phyloP scores from a whole-genome alignment of 2,888 invertebrate genomes.

The Acanthoscelides obtectus region DNA sequence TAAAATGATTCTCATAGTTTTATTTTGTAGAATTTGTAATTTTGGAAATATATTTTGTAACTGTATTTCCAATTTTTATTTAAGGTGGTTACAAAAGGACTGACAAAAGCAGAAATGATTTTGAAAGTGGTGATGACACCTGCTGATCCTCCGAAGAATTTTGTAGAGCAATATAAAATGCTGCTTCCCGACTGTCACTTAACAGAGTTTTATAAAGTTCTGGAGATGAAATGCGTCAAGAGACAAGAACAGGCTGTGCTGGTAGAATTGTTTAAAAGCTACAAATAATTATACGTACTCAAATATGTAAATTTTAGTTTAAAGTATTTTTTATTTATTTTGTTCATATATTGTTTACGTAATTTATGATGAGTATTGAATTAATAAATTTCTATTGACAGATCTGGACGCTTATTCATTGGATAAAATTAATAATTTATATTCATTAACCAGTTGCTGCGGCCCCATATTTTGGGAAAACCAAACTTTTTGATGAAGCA shows the following conservation, averaged over 20 bases:
- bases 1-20: too few relatives aligned
- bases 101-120: constrained; percentile 98
- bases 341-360: too few relatives aligned
- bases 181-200: constrained; percentile 84
- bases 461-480: too few relatives aligned
- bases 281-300: constrained; percentile 17
- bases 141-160: constrained; percentile 70
- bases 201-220: constrained; percentile 87
- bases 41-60: too few relatives aligned
- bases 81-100: constrained; percentile 61
- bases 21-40: too few relatives aligned
- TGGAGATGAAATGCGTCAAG: constrained; percentile 88
- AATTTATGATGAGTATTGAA: too few relatives aligned
- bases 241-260: constrained; percentile 54
- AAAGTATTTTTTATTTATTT: not conserved
- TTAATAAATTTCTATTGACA: too few relatives aligned
- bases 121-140: constrained; percentile 98
- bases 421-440: too few relatives aligned
- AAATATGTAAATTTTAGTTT: not conserved
- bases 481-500: too few relatives aligned
- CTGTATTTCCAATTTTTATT: not conserved
- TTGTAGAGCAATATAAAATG: constrained; percentile 86
- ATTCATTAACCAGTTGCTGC: too few relatives aligned
- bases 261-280: constrained; percentile 54
- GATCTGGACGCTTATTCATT: too few relatives aligned